Base-by-base conservation (phyloP, 2,888 invertebrate species). In the Phyllotreta striolata region DNA sequence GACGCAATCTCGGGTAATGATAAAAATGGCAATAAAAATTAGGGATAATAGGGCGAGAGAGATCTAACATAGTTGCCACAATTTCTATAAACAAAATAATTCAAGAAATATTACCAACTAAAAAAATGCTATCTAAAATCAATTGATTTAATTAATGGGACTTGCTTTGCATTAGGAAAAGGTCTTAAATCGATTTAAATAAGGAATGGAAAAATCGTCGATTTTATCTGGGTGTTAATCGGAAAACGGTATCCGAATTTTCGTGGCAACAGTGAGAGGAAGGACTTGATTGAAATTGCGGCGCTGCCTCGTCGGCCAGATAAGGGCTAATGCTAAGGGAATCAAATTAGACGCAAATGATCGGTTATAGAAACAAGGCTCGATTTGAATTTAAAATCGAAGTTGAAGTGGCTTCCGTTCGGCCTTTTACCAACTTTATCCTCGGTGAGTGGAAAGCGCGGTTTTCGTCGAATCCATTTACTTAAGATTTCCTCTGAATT, bases 321-420 rank as follows among this genome's bases (percentile, higher is more conserved):
- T 77, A 78, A 78, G 75, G 72, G 62, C 66, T 64, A 66, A 66
- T 67, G 69, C 84, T 83, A 59, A 59, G 38, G 83, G 85, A 86
- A 86, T 86, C 85, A 86, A 87, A 87, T 87, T 86, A 86, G 84
- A 71, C 83, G 83, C 83, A 85, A 85, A 86, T 86, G 85, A 87
- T 87, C 86, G 85, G 86, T 87, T 86, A 86, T 85, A 77, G 74
- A 72, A 74, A 74, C 75, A 73, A 73, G 73, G 66, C 85, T 62
- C 69, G 68, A 78, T 79, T 80, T 80, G 75, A 80, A 80, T 80
- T 80, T 79, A 77, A 78, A 79, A 79, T 79, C 73, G 76, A 75
- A 75, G 72, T 73, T 75, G 72, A 74, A 75, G 85, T 57, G 65
- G 63, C 62, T 61, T 74, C 74, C 74, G 52, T 76, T 72, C 69